These are phyloP conservation scores for Drosophila mojavensis DNA, from an alignment of 1,140 invertebrate genomes.

Conservation along the genomic window DNA sequence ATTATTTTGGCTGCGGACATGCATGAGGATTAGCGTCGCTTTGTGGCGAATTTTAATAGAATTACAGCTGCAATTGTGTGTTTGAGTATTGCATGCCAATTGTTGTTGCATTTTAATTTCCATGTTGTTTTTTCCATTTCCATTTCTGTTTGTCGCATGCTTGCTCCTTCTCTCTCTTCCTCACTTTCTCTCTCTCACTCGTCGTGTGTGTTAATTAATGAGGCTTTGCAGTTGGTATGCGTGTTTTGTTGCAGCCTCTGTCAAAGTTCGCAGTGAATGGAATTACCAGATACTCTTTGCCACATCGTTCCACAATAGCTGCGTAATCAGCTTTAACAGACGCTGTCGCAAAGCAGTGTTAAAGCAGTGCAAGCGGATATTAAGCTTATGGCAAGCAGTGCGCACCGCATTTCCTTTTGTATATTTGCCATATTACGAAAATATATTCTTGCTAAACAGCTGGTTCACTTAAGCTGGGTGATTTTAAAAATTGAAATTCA, in stretches of 20 bases:
- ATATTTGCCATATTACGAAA: no score
- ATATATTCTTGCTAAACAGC: not conserved
- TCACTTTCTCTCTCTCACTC: not conserved
- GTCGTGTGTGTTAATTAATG: constrained; percentile 59
- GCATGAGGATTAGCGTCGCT: constrained; percentile 65
- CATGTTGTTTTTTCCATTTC: not conserved
- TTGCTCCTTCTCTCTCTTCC: not conserved
- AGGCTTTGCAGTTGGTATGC: constrained; percentile 30
- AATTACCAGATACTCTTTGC: constrained; percentile 28
- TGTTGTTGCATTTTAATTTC: constrained; percentile 7
- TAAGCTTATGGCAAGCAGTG: constrained; percentile 2
- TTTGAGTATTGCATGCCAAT: not conserved
- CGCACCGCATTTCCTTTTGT: not conserved
- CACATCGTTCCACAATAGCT: not conserved
- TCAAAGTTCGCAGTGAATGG: constrained; percentile 30
- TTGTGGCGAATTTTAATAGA: constrained; percentile 72
- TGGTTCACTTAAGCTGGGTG: no score
- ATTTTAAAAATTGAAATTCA: not conserved
- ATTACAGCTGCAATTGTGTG: constrained; percentile 50
- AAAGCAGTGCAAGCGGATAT: not conserved
- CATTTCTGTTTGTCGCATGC: not conserved
- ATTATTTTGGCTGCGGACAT: constrained; percentile 52
- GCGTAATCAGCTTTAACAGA: not conserved
- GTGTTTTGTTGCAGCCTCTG: constrained; percentile 20
- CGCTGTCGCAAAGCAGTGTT: no score